These are phyloP conservation scores for Hymenopus coronatus DNA, from an alignment of 2,888 invertebrate genomes.

Conservation along the genomic window DNA sequence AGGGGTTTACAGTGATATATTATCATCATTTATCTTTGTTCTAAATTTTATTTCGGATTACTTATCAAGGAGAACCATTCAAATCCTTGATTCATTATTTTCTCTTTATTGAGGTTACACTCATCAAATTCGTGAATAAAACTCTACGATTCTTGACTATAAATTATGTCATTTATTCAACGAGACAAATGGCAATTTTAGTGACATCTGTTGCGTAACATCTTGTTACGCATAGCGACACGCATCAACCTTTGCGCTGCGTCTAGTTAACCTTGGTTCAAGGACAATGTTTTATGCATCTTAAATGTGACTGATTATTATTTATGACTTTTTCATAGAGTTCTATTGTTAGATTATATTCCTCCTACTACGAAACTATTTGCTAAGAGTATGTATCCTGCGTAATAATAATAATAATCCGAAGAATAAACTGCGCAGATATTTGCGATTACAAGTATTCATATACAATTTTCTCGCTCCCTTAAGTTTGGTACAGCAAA, in stretches of 20 bases:
- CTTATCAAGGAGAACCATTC: background rate
- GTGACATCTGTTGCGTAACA: background rate
- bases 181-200: background rate
- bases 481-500: too few relatives aligned
- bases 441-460: too few relatives aligned
- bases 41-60: background rate
- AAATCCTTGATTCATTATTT: background rate
- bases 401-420: too few relatives aligned
- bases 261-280: background rate
- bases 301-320: background rate
- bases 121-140: too few relatives aligned
- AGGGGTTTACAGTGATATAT: too few relatives aligned
- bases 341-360: too few relatives aligned
- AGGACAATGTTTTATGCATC: background rate
- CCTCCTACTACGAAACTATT: too few relatives aligned
- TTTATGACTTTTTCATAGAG: background rate
- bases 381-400: too few relatives aligned
- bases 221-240: background rate
- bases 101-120: too few relatives aligned
- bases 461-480: too few relatives aligned
- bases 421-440: too few relatives aligned
- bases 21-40: too few relatives aligned
- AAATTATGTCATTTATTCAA: background rate
- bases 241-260: background rate
- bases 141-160: background rate